Conservation (phyloP, 2,888 invertebrate species). For the Melangyna quadrimaculata region DNA sequence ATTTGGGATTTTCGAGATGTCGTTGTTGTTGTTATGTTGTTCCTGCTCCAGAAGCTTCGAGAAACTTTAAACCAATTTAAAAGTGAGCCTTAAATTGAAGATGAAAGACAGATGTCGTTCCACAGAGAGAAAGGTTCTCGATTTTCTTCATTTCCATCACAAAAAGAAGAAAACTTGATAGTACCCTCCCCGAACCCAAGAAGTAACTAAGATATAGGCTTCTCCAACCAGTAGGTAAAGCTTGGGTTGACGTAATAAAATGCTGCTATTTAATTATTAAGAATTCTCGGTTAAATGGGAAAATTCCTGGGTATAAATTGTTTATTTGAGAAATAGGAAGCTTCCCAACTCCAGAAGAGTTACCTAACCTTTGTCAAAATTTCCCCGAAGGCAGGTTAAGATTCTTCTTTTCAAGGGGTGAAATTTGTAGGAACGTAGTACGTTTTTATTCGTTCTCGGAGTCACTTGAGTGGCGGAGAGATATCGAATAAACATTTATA, state of each 20-base stretch:
- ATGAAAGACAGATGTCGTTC: slow-evolving; percentile 50
- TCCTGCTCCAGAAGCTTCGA: not conserved
- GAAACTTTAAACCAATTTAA: slow-evolving; percentile 31
- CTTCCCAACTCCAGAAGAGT: not conserved
- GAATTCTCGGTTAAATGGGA: slow-evolving; percentile 26
- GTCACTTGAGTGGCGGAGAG: slow-evolving; percentile 21
- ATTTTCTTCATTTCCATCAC: slow-evolving; percentile 31
- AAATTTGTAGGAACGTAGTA: too few relatives aligned
- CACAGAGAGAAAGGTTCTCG: not conserved
- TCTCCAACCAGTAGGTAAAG: not conserved
- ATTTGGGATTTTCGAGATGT: slow-evolving; percentile 22
- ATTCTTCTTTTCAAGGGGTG: not conserved
- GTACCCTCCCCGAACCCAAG: not conserved
- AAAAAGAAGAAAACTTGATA: not conserved
- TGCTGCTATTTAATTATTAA: slow-evolving; percentile 47
- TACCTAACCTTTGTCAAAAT: slow-evolving; percentile 36
- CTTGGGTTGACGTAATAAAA: slow-evolving; percentile 14
- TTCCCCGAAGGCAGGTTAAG: not conserved
- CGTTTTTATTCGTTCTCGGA: not conserved
- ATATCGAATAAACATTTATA: slow-evolving; percentile 4
- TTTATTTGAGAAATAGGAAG: not conserved
- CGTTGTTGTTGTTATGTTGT: not conserved
- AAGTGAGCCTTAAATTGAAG: slow-evolving; percentile 25
- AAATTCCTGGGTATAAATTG: slow-evolving; percentile 11
- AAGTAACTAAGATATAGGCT: not conserved